A percentile compares a stretch with the other conserved stretches of the same genome.
Conservation (phyloP, 2,888 invertebrate genomes). For the Thumatha senex region DNA sequence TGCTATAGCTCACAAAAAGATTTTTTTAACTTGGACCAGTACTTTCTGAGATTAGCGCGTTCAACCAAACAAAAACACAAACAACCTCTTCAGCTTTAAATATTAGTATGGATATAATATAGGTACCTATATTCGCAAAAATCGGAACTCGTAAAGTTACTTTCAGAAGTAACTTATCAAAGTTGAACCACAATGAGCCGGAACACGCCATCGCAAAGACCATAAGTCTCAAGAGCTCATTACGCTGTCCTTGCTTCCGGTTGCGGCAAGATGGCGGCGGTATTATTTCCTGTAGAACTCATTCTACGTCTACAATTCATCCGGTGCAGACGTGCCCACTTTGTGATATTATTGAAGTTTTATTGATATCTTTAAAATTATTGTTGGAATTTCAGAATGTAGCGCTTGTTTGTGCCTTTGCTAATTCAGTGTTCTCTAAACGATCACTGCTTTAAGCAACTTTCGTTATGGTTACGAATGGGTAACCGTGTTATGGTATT, state of each 20-base stretch:
- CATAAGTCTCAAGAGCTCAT: slow-evolving; percentile 37
- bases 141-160: neutral
- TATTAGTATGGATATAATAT: too few species aligned
- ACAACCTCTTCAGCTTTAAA: too few species aligned
- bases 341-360: slow-evolving; percentile 20
- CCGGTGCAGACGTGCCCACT: slow-evolving; percentile 32
- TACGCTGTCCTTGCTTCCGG: slow-evolving; percentile 35
- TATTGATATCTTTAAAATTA: slow-evolving; percentile 12
- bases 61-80: too few species aligned
- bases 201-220: slow-evolving; percentile 15
- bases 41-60: too few species aligned
- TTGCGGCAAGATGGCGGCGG: slow-evolving; percentile 36
- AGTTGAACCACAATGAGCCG: neutral
- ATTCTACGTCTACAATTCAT: slow-evolving; percentile 32
- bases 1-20: too few species aligned
- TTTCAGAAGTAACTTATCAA: neutral
- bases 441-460: too few species aligned
- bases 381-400: neutral
- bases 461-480: too few species aligned
- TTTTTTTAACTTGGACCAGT: too few species aligned
- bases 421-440: too few species aligned
- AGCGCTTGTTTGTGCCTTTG: too few species aligned
- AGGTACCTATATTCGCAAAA: too few species aligned
- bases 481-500: too few species aligned
- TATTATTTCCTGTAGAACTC: slow-evolving; percentile 34